These are phyloP conservation scores for Carcina quercana DNA, from an alignment of 2,888 invertebrate species.

Conservation along the genomic window DNA sequence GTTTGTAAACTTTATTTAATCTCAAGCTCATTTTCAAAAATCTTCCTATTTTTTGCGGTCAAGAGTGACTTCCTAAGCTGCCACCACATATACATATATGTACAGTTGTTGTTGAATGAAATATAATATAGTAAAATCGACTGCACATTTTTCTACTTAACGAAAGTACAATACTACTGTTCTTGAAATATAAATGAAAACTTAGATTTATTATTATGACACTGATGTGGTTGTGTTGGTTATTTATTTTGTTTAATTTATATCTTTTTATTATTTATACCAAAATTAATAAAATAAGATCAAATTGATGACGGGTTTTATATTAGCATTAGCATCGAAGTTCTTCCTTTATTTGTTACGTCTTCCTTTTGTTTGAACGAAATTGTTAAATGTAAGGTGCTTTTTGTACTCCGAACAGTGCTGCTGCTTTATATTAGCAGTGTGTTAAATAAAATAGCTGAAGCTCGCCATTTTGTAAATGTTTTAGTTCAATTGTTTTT, in stretches of 20 bases:
- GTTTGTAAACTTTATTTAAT: no score
- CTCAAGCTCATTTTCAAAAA: no score
- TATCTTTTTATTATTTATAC: conserved; percentile 66
- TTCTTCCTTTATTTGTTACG: conserved; percentile 49
- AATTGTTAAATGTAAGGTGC: conserved; percentile 59
- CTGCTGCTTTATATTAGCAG: conserved; percentile 31
- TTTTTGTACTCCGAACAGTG: conserved; percentile 37
- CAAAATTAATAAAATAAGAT: conserved; percentile 47
- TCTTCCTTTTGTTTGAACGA: conserved; percentile 63
- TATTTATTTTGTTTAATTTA: conserved; percentile 70
- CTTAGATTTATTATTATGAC: conserved; percentile 44
- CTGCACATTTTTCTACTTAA: conserved; percentile 15
- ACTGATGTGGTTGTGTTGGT: conserved; percentile 66
- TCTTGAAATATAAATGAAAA: conserved; percentile 31
- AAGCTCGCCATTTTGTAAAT: conserved; percentile 60
- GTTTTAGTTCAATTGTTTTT: conserved; percentile 48
- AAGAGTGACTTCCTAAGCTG: no score
- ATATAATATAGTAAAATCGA: not conserved
- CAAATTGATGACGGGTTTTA: conserved; percentile 51
- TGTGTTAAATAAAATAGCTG: conserved; percentile 26
- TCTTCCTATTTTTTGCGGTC: no score
- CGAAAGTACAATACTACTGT: conserved; percentile 44
- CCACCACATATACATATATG: no score
- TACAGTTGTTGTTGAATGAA: no score
- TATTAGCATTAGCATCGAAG: conserved; percentile 46